phyloP scores from a whole-genome alignment of 2,113 vertebrate genomes.

The Phainopepla nitens region DNA sequence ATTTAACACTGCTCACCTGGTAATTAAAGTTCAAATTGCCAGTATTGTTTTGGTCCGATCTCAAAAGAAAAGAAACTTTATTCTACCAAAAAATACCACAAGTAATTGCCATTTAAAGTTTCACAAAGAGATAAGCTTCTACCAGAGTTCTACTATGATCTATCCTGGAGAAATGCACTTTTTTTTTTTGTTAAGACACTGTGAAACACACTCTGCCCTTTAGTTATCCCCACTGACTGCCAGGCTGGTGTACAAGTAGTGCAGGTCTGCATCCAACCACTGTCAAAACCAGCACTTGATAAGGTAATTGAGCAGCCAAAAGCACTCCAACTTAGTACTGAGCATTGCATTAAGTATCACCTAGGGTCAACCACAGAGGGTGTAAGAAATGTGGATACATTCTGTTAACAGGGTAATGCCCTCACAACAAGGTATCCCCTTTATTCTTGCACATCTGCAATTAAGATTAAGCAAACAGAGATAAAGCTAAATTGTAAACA shows the following conservation, averaged over 20 bases:
- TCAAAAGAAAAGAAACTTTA: background rate
- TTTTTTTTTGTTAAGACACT: background rate
- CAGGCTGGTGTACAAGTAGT: background rate
- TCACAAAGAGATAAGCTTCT: background rate
- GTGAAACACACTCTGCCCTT: background rate
- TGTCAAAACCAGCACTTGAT: background rate
- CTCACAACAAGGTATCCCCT: background rate
- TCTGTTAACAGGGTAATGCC: background rate
- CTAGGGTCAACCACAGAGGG: background rate
- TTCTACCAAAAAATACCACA: background rate
- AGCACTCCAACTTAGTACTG: background rate
- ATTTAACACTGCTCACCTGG: background rate
- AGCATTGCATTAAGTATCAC: background rate
- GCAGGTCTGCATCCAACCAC: background rate
- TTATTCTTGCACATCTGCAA: background rate
- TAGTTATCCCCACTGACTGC: background rate
- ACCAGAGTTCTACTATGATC: background rate
- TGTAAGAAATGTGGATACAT: background rate
- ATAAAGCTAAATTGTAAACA: background rate
- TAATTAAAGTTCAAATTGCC: background rate
- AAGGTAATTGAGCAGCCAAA: background rate
- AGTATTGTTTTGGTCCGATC: background rate
- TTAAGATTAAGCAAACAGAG: background rate
- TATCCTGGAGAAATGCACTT: background rate
- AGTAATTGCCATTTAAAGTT: background rate